Evolutionary conservation across 2,797 vertebrate genomes (phyloP), one percentile per base, ranked within the genome.

Genomic region (Sebastes vulpes): DNA sequence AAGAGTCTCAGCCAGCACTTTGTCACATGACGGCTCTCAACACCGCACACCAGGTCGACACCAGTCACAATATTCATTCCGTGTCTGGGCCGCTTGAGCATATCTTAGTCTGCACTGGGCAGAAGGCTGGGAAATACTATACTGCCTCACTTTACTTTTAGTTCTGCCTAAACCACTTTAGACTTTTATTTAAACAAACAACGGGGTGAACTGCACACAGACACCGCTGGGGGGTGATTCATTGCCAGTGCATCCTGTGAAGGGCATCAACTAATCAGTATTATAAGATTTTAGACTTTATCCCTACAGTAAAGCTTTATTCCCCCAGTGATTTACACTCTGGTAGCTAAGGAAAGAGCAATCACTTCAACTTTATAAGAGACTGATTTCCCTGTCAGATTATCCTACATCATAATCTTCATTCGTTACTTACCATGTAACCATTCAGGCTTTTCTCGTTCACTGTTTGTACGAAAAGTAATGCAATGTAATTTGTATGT

Each of bases 1-100:
- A 74, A 23, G 65, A 70, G 75, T 72, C 32, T 61, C n/a, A 82
- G 26, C 32, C 67, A 64, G 50, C 64, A 35, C 56, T 60, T 42
- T 57, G 23, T 58, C 9, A 68, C 20, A 25, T 32, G 54, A 64
- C 66, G 69, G 35, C 67, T 65, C 42, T 53, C 31, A 4, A 8
- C 58, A 4, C 11, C 14, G 61, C 61, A 25, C 14, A 28, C 46
- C 21, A 4, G 4, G 23, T n/a, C 7, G 9, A 69, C 31, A 31
- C 28, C 6, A 32, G n/a, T 32, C 67, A 12, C 21, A 53, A 61
- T 31, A 46, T 31, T 14, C 42, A 56, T 23, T 38, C 5, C 31
- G 18, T 14, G 52, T 31, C 9, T 23, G 38, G 2, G 21, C 25
- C 72, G 20, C 12, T 60, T 42, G 25, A 48, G 46, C 23, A 10